Conservation (phyloP, 2,888 invertebrate genomes). For the Drosophila siamana region DNA sequence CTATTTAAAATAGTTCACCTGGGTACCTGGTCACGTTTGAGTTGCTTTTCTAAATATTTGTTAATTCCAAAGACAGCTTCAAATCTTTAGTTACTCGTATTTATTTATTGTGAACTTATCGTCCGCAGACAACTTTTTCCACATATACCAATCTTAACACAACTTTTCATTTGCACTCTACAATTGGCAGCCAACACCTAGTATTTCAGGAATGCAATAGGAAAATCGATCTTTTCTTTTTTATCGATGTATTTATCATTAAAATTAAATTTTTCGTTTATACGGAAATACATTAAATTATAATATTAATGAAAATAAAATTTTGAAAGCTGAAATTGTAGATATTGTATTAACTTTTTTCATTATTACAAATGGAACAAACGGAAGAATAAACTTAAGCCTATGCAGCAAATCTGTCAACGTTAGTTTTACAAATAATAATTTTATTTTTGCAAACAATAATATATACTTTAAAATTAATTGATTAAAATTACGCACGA, state of each 20-base stretch:
- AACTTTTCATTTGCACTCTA: constrained; percentile 73
- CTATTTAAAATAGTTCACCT: constrained; percentile 39
- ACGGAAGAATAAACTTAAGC: too few relatives aligned
- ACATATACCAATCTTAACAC: constrained; percentile 59
- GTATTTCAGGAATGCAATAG: constrained; percentile 32
- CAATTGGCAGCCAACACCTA: constrained; percentile 77
- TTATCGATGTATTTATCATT: background rate
- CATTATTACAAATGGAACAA: too few relatives aligned
- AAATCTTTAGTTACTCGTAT: constrained; percentile 12
- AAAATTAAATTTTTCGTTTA: background rate
- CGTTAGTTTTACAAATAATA: too few relatives aligned
- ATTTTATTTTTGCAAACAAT: too few relatives aligned
- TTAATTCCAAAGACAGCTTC: background rate
- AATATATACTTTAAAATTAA: too few relatives aligned
- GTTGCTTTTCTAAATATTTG: constrained; percentile 5
- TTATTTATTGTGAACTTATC: constrained; percentile 38
- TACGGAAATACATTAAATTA: background rate
- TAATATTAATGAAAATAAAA: too few relatives aligned
- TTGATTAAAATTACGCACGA: too few relatives aligned
- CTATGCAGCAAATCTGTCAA: too few relatives aligned
- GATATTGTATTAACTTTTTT: too few relatives aligned
- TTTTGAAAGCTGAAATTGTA: too few relatives aligned
- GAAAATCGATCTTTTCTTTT: constrained; percentile 29
- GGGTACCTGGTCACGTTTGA: constrained; percentile 23
- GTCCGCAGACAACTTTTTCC: constrained; percentile 37